These are phyloP conservation scores for Nothocercus julius DNA, from an alignment of 2,113 vertebrate genomes.

Conservation along the genomic window DNA sequence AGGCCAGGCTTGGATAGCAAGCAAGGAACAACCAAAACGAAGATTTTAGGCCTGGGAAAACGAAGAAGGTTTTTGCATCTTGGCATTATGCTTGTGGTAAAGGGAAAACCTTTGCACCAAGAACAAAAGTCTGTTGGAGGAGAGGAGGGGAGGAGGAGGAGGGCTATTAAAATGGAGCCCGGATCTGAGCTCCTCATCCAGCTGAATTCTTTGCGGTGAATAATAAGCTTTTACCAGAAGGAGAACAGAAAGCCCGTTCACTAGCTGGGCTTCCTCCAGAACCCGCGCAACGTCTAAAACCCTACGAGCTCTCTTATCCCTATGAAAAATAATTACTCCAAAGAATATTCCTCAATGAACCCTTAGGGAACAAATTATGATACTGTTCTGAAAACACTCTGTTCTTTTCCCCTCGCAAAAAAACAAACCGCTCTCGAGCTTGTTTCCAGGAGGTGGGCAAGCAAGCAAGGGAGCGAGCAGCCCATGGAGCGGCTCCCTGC, in stretches of 20 bases:
- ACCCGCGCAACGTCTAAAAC: conserved; percentile 43
- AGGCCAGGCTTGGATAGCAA: background rate
- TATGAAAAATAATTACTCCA: conserved; percentile 46
- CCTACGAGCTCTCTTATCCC: conserved; percentile 34
- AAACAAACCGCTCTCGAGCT: conserved; percentile 41
- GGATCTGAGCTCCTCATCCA: conserved; percentile 7
- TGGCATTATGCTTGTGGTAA: background rate
- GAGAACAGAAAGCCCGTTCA: conserved; percentile 49
- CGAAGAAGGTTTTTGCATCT: conserved; percentile 15
- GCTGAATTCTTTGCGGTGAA: conserved; percentile 55
- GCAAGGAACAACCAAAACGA: background rate
- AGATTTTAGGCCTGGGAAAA: background rate
- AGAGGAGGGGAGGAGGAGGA: conserved; percentile 8
- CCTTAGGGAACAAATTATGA: conserved; percentile 48
- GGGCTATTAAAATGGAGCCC: conserved; percentile 51
- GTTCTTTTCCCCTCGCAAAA: conserved; percentile 44
- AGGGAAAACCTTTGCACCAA: conserved; percentile 44
- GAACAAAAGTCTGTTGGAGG: background rate
- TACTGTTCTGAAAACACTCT: conserved; percentile 51
- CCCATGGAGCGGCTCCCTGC: background rate
- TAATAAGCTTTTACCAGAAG: conserved; percentile 53
- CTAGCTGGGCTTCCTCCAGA: conserved; percentile 48
- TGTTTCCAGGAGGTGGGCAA: conserved; percentile 50
- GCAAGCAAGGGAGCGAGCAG: background rate
- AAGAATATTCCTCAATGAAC: conserved; percentile 57